Conservation (phyloP, 2,797 vertebrate species). For the Hydrophis major region DNA sequence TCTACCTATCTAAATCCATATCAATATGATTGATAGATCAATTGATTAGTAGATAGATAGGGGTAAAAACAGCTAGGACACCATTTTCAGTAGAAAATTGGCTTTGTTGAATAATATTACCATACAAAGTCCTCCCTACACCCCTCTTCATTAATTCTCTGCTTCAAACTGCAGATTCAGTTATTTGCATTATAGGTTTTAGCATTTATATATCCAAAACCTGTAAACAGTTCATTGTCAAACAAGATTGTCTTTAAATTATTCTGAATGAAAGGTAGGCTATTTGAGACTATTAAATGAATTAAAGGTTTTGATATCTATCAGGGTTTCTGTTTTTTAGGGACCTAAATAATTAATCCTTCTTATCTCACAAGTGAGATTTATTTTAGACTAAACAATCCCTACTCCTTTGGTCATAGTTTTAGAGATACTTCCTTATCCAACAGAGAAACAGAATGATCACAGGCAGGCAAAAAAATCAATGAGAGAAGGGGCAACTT, state of each 20-base stretch:
- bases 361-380: neutral
- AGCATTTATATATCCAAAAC: neutral
- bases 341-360: constrained; percentile 16
- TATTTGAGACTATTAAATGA: constrained; percentile 21
- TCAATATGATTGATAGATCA: too few species aligned
- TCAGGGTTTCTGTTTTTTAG: constrained; percentile 1
- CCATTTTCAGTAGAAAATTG: neutral
- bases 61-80: neutral
- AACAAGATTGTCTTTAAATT: neutral
- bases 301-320: neutral
- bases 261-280: neutral
- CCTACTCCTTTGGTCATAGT: neutral
- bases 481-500: neutral
- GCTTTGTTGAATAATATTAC: neutral
- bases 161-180: neutral
- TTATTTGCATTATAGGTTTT: neutral
- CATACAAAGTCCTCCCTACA: neutral
- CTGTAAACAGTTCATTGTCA: neutral
- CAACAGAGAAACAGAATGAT: neutral
- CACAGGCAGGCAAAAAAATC: neutral
- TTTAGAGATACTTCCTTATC: neutral
- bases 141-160: neutral
- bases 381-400: constrained; percentile 2
- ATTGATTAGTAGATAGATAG: too few species aligned
- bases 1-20: too few species aligned